A percentile compares a stretch with the other conserved stretches of the same genome.
Evolutionary conservation across 1,140 invertebrate genomes (phyloP).

Genomic region (Kradibia gibbosae): DNA sequence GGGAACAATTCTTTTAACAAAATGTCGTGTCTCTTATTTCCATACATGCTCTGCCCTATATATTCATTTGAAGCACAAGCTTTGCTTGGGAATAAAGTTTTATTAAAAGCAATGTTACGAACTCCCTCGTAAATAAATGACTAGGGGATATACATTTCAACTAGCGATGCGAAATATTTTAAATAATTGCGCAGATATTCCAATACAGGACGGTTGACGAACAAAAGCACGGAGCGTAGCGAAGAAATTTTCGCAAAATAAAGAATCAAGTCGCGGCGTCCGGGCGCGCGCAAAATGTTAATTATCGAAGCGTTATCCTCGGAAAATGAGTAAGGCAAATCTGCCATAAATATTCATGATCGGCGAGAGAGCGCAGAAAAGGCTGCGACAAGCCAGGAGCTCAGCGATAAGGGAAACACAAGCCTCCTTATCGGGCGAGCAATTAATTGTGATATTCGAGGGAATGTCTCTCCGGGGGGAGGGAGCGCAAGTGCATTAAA

Average conservation of each 20-base stretch:
- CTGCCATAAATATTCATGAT: constrained; percentile 15
- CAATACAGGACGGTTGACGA: background rate
- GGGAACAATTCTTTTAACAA: background rate
- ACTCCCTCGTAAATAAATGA: background rate
- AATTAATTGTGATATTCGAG: constrained; percentile 14
- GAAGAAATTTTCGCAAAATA: background rate
- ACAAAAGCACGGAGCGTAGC: background rate
- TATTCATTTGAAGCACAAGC: background rate
- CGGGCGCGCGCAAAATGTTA: constrained; percentile 3
- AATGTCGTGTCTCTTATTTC: background rate
- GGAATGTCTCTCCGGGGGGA: background rate
- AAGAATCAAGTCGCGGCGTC: no score
- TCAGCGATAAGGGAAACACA: constrained; percentile 4
- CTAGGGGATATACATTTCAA: background rate
- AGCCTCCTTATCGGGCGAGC: background rate
- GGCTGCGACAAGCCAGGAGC: background rate
- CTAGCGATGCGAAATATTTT: background rate
- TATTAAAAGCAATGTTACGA: background rate
- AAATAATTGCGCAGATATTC: background rate
- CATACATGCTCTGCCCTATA: background rate
- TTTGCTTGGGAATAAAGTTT: background rate
- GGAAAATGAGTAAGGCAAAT: background rate
- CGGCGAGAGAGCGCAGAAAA: background rate
- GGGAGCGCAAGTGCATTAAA: background rate
- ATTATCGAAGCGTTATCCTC: background rate